Base-by-base conservation (phyloP, 1,140 invertebrate genomes). In the Neodiprion fabricii region DNA sequence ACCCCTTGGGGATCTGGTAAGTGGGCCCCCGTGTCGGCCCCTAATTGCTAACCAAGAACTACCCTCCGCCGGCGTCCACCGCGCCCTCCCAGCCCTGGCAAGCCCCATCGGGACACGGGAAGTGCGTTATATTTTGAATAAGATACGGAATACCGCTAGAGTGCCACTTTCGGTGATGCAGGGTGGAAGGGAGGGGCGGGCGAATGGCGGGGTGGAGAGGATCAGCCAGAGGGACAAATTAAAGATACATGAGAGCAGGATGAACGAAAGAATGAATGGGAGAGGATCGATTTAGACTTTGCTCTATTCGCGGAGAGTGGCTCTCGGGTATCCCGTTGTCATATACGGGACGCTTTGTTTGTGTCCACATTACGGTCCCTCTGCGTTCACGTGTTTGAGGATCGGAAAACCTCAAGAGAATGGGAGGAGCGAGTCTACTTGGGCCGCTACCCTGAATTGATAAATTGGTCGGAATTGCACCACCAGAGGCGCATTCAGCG, bases 41-140 rank as follows among this genome's bases (percentile, higher is more conserved):
- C 81, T 81, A 84, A 84, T 84, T 84, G 81, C 81, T 83, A 83
- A 81, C 80, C 80, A 81, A 80, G 79, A 82, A 80, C 78, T 79
- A 79, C 74, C 79, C 21, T 48, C 70, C 21, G 74, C 77, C 77
- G 77, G 74, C 74, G 74, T 77, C 76, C 75, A 50, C 73, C 74
- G 75, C 73, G 21, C 48, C 21, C 70, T 68, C 75, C 73, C 23
- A 61, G 48, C 48, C 68, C 73, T 61, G 74, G 74, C 76, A 75
- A 78, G 76, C 76, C 79, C 78, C 77, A 79, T 75, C 71, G 76
- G 75, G 79, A 83, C 82, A 82, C 77, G 76, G 78, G 79, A 82
- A 83, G 82, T 75, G 81, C 80, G 82, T 80, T 81, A 83, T 79
- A 79, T 78, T 21, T 21, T 21, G 40, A 69, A 69, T 69, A 69